These are phyloP conservation scores for Lepidurus packardi DNA, from an alignment of 1,140 invertebrate species.

Conservation along the genomic window DNA sequence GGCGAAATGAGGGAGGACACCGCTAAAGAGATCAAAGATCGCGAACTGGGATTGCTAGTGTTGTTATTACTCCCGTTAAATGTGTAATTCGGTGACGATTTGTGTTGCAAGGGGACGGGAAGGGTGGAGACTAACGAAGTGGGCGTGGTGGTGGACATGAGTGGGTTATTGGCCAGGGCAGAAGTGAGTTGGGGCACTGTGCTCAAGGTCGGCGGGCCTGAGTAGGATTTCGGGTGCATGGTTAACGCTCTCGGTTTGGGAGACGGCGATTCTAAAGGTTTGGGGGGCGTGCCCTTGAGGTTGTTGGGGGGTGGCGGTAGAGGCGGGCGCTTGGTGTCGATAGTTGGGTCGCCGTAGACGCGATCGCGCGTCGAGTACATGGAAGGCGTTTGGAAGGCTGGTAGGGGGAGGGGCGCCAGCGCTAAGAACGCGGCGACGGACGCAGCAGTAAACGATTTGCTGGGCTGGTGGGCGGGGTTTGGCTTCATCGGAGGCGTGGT, in stretches of 20 bases:
- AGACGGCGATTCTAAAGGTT: background rate
- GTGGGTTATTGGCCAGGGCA: background rate
- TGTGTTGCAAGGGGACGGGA: too few relatives aligned
- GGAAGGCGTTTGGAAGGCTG: constrained; percentile 30
- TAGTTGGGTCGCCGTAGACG: constrained; percentile 30
- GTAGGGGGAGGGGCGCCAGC: constrained; percentile 23
- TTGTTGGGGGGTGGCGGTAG: background rate
- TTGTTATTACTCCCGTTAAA: background rate
- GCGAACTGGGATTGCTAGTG: background rate
- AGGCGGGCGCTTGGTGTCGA: constrained; percentile 27
- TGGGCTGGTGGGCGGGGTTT: constrained; percentile 12
- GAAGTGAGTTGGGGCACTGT: background rate
- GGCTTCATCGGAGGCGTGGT: constrained; percentile 22
- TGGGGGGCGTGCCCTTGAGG: background rate
- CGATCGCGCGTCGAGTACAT: constrained; percentile 25
- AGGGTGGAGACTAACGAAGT: background rate
- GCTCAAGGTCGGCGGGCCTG: background rate
- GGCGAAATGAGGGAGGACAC: background rate
- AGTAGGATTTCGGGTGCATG: background rate
- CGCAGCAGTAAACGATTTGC: background rate
- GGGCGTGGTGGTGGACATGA: background rate
- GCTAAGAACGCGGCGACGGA: constrained; percentile 26
- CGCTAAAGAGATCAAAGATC: background rate
- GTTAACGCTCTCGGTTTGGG: constrained; percentile 21
- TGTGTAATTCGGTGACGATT: background rate